Conservation (phyloP, 2,797 vertebrate genomes). For the Pangasius sanitwongsei region DNA sequence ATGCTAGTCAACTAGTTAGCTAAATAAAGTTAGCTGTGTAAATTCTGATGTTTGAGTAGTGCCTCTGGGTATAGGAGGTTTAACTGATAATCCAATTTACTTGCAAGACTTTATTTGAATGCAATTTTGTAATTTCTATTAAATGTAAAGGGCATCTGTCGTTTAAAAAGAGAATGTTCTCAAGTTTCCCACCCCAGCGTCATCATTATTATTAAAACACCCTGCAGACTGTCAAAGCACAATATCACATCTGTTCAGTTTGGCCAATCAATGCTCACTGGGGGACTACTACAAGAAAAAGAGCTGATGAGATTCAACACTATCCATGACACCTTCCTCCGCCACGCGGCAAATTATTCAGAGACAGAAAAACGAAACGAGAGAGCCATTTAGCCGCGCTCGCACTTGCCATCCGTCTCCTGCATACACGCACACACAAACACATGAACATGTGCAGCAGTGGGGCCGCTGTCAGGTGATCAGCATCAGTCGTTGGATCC, state of each 20-base stretch:
- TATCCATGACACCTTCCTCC: slow-evolving; percentile 9
- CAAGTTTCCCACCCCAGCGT: not conserved
- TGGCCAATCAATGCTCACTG: not conserved
- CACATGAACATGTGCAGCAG: slow-evolving; percentile 60
- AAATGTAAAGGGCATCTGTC: not conserved
- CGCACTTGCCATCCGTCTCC: slow-evolving; percentile 39
- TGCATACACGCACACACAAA: slow-evolving; percentile 16
- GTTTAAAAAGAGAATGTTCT: not conserved
- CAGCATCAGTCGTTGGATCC: slow-evolving; percentile 82
- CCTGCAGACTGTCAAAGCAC: not conserved
- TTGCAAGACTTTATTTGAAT: not conserved
- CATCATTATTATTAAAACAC: not conserved
- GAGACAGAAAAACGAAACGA: slow-evolving; percentile 29
- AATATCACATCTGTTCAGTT: not conserved
- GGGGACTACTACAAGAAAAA: not conserved
- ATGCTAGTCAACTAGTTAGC: not conserved
- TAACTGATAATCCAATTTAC: not conserved
- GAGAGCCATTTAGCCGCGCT: slow-evolving; percentile 37
- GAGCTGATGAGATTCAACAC: not conserved
- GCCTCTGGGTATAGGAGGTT: not conserved
- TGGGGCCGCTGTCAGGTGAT: slow-evolving; percentile 82
- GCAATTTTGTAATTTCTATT: not conserved
- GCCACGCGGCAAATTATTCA: slow-evolving; percentile 28
- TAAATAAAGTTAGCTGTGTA: not conserved
- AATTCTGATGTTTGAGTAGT: not conserved